Evolutionary conservation across 2,797 vertebrate genomes (phyloP).

Genomic region (Channallabes apus): DNA sequence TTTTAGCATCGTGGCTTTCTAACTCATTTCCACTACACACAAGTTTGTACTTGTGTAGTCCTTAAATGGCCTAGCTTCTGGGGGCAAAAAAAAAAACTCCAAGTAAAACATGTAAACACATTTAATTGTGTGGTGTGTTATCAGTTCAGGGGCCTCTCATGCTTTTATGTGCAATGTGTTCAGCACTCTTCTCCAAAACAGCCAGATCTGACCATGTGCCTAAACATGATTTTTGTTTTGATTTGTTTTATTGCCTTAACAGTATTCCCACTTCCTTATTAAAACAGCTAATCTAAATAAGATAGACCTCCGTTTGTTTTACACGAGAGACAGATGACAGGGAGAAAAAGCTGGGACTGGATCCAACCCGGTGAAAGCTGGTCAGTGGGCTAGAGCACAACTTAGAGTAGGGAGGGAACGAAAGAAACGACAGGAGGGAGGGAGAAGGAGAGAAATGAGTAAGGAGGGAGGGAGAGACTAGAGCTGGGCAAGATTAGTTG

Average conservation of each 20-base stretch:
- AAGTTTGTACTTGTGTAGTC: conserved; percentile 18
- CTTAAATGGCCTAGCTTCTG: not conserved
- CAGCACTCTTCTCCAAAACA: conserved; percentile 3
- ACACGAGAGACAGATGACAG: conserved; percentile 36
- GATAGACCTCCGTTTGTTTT: conserved; percentile 1
- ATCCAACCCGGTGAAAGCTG: conserved; percentile 48
- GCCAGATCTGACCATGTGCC: conserved; percentile 7
- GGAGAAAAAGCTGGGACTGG: conserved; percentile 49
- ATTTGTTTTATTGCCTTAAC: not conserved
- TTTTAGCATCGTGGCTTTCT: conserved; percentile 23
- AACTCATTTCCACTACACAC: not conserved
- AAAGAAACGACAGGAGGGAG: conserved; percentile 44
- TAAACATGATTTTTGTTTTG: not conserved
- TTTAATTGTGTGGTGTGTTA: not conserved
- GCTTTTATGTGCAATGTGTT: conserved; percentile 3
- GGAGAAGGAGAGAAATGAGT: conserved; percentile 21
- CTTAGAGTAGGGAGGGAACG: conserved; percentile 36
- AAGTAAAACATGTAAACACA: conserved; percentile 2
- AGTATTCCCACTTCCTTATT: not conserved
- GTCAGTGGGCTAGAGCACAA: conserved; percentile 4
- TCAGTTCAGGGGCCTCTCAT: not conserved
- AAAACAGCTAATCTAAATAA: not conserved
- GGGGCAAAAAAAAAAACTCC: not conserved
- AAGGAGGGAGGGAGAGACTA: not conserved
- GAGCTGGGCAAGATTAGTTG: conserved; percentile 13